Evolutionary conservation across 2,888 invertebrate genomes (phyloP).

Genomic region (Melolontha melolontha): DNA sequence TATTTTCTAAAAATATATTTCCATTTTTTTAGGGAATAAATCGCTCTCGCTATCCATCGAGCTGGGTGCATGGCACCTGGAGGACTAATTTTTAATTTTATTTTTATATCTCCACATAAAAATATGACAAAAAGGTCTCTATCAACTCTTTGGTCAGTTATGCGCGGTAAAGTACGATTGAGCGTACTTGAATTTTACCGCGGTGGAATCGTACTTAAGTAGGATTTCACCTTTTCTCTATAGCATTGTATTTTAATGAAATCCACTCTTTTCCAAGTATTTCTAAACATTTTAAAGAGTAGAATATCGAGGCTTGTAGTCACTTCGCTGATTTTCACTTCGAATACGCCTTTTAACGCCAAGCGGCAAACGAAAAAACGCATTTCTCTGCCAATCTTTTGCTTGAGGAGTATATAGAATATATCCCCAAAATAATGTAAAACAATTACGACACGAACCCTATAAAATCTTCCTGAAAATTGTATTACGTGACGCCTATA

Average conservation of each 20-base stretch:
- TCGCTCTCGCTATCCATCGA: no score
- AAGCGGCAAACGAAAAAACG: neutral
- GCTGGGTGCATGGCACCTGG: conserved; percentile 53
- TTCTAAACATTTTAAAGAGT: conserved; percentile 19
- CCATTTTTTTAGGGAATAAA: conserved; percentile 48
- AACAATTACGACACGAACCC: no score
- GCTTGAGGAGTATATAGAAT: conserved; percentile 50
- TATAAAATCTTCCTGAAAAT: no score
- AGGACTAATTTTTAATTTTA: conserved; percentile 46
- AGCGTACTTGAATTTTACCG: conserved; percentile 47
- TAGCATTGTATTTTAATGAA: conserved; percentile 24
- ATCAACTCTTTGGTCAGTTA: conserved; percentile 50
- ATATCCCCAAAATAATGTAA: no score
- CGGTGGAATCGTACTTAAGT: conserved; percentile 16
- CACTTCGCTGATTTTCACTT: conserved; percentile 49
- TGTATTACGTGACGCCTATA: no score
- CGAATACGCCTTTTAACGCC: no score
- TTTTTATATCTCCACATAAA: conserved; percentile 41
- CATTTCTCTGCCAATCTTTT: conserved; percentile 47
- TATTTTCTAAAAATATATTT: no score
- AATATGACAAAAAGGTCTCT: conserved; percentile 46
- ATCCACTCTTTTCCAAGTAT: conserved; percentile 21
- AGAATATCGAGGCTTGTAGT: conserved; percentile 50
- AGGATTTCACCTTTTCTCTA: neutral
- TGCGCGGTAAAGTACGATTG: no score